Evolutionary conservation across 2,888 invertebrate species (phyloP).

Genomic region (Aricia artaxerxes): DNA sequence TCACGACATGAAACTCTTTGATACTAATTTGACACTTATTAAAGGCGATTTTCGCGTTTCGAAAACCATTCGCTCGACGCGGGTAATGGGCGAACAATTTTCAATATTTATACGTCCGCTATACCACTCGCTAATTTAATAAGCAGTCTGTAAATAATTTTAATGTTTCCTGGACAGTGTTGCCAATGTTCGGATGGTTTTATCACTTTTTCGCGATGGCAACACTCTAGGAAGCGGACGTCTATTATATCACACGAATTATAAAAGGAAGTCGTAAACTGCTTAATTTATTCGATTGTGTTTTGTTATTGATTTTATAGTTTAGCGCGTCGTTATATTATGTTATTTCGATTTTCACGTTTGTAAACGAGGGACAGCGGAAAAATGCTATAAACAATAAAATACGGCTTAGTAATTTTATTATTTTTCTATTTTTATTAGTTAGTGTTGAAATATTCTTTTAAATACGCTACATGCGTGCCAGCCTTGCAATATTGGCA

Average conservation of each 20-base stretch:
- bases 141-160: conserved; percentile 73
- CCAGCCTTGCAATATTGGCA: too few relatives aligned
- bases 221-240: conserved; percentile 70
- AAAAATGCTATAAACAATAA: conserved; percentile 11
- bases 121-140: conserved; percentile 62
- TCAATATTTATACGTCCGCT: conserved; percentile 73
- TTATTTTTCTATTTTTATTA: conserved; percentile 12
- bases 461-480: too few relatives aligned
- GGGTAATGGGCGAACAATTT: conserved; percentile 62
- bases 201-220: conserved; percentile 76
- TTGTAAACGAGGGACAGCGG: not conserved
- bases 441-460: not conserved
- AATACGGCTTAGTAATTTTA: not conserved
- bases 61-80: conserved; percentile 53
- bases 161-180: conserved; percentile 77
- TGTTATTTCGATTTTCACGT: conserved; percentile 30
- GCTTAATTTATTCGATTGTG: conserved; percentile 56
- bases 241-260: conserved; percentile 62
- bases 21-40: conserved; percentile 38
- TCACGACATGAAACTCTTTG: conserved; percentile 37
- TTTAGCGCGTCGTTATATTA: conserved; percentile 36
- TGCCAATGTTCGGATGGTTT: conserved; percentile 69
- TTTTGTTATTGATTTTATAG: conserved; percentile 41
- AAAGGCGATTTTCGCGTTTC: conserved; percentile 53
- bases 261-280: conserved; percentile 64